A percentile compares a stretch with the other conserved stretches of the same genome.
phyloP scores from a whole-genome alignment of 2,797 vertebrate genomes.

The Chrosomus eos region DNA sequence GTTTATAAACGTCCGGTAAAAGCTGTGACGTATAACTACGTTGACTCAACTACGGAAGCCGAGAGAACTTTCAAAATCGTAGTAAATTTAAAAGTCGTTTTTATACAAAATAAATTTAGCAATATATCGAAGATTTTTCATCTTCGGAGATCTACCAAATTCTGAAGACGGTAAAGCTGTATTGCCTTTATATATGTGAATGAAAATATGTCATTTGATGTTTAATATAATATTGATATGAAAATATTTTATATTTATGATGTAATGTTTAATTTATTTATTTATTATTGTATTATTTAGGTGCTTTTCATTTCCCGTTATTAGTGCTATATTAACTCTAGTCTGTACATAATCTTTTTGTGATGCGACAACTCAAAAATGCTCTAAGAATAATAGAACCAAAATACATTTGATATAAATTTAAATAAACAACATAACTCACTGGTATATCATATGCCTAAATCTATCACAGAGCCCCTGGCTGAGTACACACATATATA shows the following conservation, averaged over 20 bases:
- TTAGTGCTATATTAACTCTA: background rate
- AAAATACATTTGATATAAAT: background rate
- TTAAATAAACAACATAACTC: background rate
- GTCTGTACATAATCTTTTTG: background rate
- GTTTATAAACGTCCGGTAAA: background rate
- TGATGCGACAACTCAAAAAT: background rate
- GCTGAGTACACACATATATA: no score
- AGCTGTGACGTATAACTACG: background rate
- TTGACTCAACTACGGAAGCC: constrained; percentile 8
- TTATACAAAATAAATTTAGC: background rate
- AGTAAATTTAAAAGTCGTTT: background rate
- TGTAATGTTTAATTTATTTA: no score
- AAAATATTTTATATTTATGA: background rate
- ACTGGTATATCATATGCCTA: no score
- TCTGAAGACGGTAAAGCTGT: background rate
- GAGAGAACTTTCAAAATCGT: background rate
- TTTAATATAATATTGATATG: background rate
- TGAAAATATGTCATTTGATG: background rate
- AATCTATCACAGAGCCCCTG: no score
- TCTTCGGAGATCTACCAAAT: background rate
- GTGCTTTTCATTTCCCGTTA: background rate
- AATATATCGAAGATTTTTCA: background rate
- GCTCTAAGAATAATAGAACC: background rate
- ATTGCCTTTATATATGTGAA: background rate
- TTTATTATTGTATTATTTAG: background rate